Percentiles rank a stretch among this genome's conserved stretches.
phyloP scores from a whole-genome alignment of 2,113 vertebrate genomes.

The Rhinopithecus roxellana region DNA sequence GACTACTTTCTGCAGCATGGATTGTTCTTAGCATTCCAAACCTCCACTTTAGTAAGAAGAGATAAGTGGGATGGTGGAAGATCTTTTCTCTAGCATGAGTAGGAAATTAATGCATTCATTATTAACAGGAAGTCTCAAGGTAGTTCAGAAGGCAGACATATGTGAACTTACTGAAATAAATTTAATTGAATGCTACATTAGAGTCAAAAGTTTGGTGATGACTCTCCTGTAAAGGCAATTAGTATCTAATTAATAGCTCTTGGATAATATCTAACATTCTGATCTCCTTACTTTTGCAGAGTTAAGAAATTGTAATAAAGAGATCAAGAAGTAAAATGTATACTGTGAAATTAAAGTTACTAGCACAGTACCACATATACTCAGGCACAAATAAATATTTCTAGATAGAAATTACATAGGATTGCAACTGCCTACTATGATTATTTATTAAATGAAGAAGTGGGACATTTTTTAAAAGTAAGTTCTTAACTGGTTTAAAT shows the following conservation, averaged over 20 bases:
- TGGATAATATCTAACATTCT: background rate
- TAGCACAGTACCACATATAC: background rate
- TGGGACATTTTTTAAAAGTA: background rate
- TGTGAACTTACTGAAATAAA: background rate
- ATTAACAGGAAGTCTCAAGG: background rate
- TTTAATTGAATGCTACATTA: background rate
- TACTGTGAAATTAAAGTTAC: slow-evolving; percentile 7
- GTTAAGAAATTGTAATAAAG: background rate
- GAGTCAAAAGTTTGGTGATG: background rate
- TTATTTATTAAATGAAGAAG: slow-evolving; percentile 29
- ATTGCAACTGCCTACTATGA: background rate
- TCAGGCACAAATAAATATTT: background rate
- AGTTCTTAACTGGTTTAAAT: slow-evolving; percentile 22
- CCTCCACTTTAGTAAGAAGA: background rate
- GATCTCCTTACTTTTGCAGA: background rate
- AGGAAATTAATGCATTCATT: background rate
- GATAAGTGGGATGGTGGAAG: background rate
- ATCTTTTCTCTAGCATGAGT: background rate
- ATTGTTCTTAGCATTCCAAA: background rate
- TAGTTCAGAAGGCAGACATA: background rate
- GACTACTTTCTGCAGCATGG: background rate
- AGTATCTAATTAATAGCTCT: background rate
- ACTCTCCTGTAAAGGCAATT: background rate
- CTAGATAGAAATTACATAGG: background rate
- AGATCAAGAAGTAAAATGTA: background rate